Base-by-base conservation (phyloP, 2,113 vertebrate species). In the Podiceps cristatus region DNA sequence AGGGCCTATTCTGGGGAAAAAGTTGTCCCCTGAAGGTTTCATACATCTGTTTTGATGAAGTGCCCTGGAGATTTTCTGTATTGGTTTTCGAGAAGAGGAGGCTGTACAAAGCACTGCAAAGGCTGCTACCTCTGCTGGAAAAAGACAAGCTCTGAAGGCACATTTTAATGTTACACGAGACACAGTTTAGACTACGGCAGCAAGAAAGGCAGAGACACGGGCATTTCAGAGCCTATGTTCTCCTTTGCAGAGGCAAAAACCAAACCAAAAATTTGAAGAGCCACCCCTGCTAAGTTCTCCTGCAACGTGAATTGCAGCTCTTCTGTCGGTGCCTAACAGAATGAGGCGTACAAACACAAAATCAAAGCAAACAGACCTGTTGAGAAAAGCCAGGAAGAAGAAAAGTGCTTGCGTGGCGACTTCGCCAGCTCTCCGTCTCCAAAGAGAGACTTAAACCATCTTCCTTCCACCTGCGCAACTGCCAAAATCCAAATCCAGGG, bases 341-440 rank as follows among this genome's bases (percentile, higher is more conserved):
- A 86, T 0, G 0, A 71, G 53, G 52, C 0, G 0, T 37, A 28
- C 74, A 89, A 87, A 49, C 10, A 67, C 29, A 78, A 93, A 94
- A 82, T 40, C 40, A 63, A 81, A 86, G 33, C 78, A 64, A 93
- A 74, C 0, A 67, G 59, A 86, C 29, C 24, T 58, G 20, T 17
- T 82, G 31, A 59, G 72, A 73, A 86, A 85, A 31, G 42, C 23
- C 1, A 2, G 33, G 13, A 29, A 79, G 42, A 88, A 85, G 55
- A 37, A 74, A 74, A 79, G 35, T 31, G 31, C 31, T 86, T 13
- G 2, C 0, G 0, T 18, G 33, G 62, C 0, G 0, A 74, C 18
- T 72, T 29, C 52, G 85, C 18, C 19, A 79, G 45, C 23, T 45
- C 35, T 88, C 24, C 1, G 5, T 8, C 18, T 86, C 74, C 67